Conservation (phyloP, 2,888 invertebrate genomes). For the Capitulum mitella region DNA sequence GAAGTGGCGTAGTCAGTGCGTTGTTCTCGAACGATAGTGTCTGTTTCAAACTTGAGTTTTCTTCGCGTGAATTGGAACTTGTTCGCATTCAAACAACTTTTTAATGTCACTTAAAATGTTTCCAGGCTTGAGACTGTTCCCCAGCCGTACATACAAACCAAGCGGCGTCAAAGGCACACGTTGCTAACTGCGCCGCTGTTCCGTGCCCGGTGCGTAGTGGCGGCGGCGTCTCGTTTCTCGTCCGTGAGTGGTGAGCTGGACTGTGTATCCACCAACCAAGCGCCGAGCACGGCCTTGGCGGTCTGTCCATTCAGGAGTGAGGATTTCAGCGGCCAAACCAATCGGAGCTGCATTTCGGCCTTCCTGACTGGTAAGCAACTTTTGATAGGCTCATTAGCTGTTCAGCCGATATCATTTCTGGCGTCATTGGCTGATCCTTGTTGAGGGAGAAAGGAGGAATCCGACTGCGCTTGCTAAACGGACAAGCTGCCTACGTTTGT, state of each 20-base stretch:
- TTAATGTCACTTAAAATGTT: too few species aligned
- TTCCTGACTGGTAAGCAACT: constrained; percentile 22
- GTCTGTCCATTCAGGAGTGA: constrained; percentile 21
- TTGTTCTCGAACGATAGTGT: too few species aligned
- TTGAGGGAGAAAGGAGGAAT: too few species aligned
- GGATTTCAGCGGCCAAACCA: constrained; percentile 13
- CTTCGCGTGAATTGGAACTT: too few species aligned
- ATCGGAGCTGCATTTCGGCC: constrained; percentile 16
- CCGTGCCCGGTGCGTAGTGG: neutral
- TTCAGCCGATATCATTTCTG: constrained; percentile 17
- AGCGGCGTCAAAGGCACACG: too few species aligned
- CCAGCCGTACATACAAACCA: too few species aligned
- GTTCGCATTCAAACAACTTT: too few species aligned
- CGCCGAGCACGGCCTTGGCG: neutral
- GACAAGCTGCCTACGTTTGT: too few species aligned
- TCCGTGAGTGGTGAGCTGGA: constrained; percentile 12
- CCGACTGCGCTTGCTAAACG: too few species aligned
- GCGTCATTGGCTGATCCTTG: constrained; percentile 21
- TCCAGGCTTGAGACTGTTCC: too few species aligned
- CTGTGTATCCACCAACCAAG: neutral
- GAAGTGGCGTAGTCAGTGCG: too few species aligned
- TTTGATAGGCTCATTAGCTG: constrained; percentile 19
- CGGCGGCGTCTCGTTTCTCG: constrained; percentile 10
- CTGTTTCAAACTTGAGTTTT: too few species aligned
- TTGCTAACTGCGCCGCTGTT: neutral